Percentiles rank a stretch among this genome's conserved stretches.
Evolutionary conservation across 23 tunicate species (phyloP).

Genomic region (Halocynthia aurantium): DNA sequence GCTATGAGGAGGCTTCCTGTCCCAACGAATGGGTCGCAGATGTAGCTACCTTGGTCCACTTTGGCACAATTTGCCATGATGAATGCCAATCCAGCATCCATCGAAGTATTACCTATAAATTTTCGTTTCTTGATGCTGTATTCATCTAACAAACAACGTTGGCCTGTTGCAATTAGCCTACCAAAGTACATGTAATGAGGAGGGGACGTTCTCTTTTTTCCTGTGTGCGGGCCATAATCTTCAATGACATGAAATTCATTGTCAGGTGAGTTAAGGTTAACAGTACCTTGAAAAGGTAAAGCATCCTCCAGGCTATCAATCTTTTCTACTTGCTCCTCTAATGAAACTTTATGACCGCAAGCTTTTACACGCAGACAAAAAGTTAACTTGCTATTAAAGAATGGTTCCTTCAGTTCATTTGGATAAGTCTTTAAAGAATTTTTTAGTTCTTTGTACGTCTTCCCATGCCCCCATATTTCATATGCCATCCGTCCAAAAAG

Average conservation of each 20-base stretch:
- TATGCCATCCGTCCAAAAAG: slow-evolving; percentile 42
- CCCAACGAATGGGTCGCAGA: slow-evolving; percentile 97
- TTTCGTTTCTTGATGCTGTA: slow-evolving; percentile 70
- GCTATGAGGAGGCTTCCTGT: slow-evolving; percentile 86
- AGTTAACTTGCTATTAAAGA: slow-evolving; percentile 14
- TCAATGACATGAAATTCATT: slow-evolving; percentile 60
- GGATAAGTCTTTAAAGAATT: slow-evolving; percentile 31
- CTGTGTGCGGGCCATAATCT: slow-evolving; percentile 45
- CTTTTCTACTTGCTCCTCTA: slow-evolving; percentile 32
- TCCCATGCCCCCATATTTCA: slow-evolving; percentile 84
- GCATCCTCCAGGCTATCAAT: slow-evolving; percentile 59
- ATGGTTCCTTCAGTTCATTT: slow-evolving; percentile 11
- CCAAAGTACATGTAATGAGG: slow-evolving; percentile 57
- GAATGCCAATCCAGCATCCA: slow-evolving; percentile 84
- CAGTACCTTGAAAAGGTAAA: slow-evolving; percentile 73
- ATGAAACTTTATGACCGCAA: slow-evolving; percentile 52
- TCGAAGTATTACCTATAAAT: slow-evolving; percentile 95
- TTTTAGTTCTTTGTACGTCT: slow-evolving; percentile 26
- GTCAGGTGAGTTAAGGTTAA: slow-evolving; percentile 46
- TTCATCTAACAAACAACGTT: slow-evolving; percentile 48
- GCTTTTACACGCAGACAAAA: slow-evolving; percentile 82
- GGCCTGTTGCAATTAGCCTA: slow-evolving; percentile 73
- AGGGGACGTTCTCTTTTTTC: slow-evolving; percentile 13
- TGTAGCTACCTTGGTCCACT: slow-evolving; percentile 29
- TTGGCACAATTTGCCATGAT: slow-evolving; percentile 87